Evolutionary conservation across 2,797 vertebrate genomes (phyloP), one percentile per base, ranked within the genome.

Genomic region (Pagetopsis macropterus): DNA sequence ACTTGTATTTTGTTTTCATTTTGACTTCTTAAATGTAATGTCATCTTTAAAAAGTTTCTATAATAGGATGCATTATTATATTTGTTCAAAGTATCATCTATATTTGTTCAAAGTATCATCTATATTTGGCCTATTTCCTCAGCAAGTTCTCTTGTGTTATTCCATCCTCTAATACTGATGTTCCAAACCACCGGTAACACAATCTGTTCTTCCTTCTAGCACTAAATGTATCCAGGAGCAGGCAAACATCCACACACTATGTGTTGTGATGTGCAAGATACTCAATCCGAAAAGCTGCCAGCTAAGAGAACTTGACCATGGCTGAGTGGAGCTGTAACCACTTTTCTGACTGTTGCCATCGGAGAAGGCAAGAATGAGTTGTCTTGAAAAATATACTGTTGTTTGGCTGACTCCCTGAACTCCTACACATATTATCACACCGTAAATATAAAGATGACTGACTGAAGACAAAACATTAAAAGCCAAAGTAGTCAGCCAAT

Each of bases 141-240:
- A 51, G 16, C 10, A 14, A 41, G 14, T 55, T 44, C 21, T 52
- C 13, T 40, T 63, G 65, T 46, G 43, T 40, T 31, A 59, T 27
- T 48, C 48, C 64, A 48, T 23, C 11, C 9, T 58, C 8, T 5
- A 61, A 63, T 27, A 43, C 31, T 57, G 12, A 52, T 9, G n/a
- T 63, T 9, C 8, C 7, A 14, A 27, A 10, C 37, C 43, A 51
- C 3, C 9, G 31, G 71, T 59, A 62, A 70, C 41, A 66, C 17
- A 65, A 79, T 63, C 65, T 55, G 48, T 78, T 77, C 31, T 73
- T 84, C 19, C 31, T 13, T 41, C 56, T 37, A 33, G 5, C 16
- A 61, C 74, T 82, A 70, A 78, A 76, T 57, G 57, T 37, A 83
- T 84, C 65, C 21, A 21, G n/a, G 3, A 15, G 19, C 17, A 5